Evolutionary conservation across 2,113 vertebrate genomes (phyloP).

Genomic region (Gambusia holbrooki): DNA sequence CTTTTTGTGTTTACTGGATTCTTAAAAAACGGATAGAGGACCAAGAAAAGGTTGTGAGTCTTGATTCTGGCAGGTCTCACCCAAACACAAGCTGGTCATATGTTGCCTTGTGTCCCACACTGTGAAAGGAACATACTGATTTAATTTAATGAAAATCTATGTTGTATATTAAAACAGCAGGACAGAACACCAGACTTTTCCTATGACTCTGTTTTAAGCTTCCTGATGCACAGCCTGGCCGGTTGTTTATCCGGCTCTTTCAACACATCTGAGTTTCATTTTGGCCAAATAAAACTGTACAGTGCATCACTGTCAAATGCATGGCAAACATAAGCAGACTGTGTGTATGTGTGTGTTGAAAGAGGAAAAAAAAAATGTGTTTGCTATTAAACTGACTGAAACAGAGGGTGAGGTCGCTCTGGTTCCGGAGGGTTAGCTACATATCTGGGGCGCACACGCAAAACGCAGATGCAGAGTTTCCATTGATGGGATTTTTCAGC

Average conservation of each 20-base stretch:
- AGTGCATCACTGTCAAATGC: constrained; percentile 67
- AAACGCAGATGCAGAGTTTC: constrained; percentile 19
- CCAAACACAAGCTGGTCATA: constrained; percentile 25
- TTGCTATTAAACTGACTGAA: constrained; percentile 75
- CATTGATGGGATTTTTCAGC: neutral
- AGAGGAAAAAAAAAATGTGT: constrained; percentile 60
- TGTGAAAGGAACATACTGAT: constrained; percentile 38
- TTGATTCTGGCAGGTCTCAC: constrained; percentile 28
- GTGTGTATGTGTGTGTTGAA: neutral
- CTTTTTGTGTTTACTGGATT: constrained; percentile 11
- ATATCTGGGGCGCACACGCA: neutral
- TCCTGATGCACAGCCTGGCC: constrained; percentile 53
- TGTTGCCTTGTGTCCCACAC: constrained; percentile 27
- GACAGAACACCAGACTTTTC: constrained; percentile 40
- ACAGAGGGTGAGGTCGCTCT: constrained; percentile 59
- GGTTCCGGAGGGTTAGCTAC: constrained; percentile 16
- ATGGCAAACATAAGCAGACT: constrained; percentile 57
- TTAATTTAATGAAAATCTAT: constrained; percentile 20
- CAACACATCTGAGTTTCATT: constrained; percentile 74
- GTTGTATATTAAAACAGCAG: constrained; percentile 40
- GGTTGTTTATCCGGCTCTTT: constrained; percentile 65
- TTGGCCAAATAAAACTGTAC: constrained; percentile 62
- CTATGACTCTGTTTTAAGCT: constrained; percentile 31
- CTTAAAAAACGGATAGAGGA: neutral
- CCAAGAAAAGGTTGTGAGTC: constrained; percentile 49